These are phyloP conservation scores for Hydrocynus forskahlii DNA, from an alignment of 2,797 vertebrate genomes.

Conservation along the genomic window DNA sequence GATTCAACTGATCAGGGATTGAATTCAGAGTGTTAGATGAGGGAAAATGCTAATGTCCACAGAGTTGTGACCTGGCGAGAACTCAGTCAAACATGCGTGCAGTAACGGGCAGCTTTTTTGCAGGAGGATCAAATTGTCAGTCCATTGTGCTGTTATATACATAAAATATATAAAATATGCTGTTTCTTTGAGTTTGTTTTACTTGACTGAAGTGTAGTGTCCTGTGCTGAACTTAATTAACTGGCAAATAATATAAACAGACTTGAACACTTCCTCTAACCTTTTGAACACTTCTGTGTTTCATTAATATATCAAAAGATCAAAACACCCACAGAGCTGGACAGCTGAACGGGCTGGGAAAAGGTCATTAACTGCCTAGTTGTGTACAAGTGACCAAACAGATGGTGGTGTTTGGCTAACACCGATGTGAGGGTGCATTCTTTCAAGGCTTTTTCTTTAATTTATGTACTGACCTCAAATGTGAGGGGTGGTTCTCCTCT, in stretches of 20 bases:
- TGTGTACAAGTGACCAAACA: neutral
- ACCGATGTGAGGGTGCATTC: neutral
- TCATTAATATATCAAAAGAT: no score
- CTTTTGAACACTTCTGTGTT: no score
- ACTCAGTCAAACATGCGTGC: no score
- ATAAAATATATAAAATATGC: no score
- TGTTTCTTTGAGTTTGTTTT: neutral
- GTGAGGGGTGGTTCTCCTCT: constrained; percentile 76
- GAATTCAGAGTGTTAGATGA: no score
- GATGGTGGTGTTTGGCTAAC: neutral
- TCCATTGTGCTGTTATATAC: neutral
- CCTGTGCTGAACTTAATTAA: neutral
- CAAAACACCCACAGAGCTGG: neutral
- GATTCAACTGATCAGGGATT: no score
- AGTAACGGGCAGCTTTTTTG: no score
- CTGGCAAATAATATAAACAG: no score
- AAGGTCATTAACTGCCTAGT: no score
- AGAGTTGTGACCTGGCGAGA: no score
- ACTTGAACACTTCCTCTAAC: no score
- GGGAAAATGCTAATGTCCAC: no score
- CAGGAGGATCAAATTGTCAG: neutral
- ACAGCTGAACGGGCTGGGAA: neutral
- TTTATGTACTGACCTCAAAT: constrained; percentile 68
- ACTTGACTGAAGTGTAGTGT: neutral
- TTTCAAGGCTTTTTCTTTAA: neutral